These are phyloP conservation scores for Drosophila bocki DNA, from an alignment of 1,140 invertebrate species.

Conservation along the genomic window DNA sequence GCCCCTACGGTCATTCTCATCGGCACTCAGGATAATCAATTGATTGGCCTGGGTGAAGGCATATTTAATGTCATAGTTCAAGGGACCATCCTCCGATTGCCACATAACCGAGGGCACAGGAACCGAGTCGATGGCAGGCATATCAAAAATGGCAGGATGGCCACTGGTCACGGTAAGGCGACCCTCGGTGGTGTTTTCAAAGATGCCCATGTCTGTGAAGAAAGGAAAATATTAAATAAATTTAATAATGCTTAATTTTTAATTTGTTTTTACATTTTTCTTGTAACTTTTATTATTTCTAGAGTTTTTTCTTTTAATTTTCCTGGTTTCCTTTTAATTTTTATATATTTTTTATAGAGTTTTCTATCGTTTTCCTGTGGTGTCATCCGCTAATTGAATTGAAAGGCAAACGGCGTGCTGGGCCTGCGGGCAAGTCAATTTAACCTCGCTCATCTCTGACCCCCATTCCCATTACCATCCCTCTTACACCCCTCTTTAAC, in stretches of 20 bases:
- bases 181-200: conserved; percentile 89
- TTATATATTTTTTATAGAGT: too few relatives aligned
- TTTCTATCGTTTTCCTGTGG: conserved; percentile 15
- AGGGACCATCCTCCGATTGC: conserved; percentile 90
- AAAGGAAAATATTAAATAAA: too few relatives aligned
- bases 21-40: conserved; percentile 92
- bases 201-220: conserved; percentile 92
- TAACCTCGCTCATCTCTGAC: conserved; percentile 37
- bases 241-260: too few relatives aligned
- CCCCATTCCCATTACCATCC: conserved; percentile 10
- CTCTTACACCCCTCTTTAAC: background rate
- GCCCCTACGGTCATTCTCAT: conserved; percentile 89
- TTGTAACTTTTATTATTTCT: background rate
- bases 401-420: conserved; percentile 25
- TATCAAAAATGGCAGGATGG: conserved; percentile 91
- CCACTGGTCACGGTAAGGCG: conserved; percentile 90
- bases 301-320: background rate
- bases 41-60: conserved; percentile 90
- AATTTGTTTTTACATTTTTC: too few relatives aligned
- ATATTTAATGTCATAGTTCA: conserved; percentile 93
- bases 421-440: conserved; percentile 51
- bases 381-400: conserved; percentile 55
- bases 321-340: too few relatives aligned
- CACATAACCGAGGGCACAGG: conserved; percentile 93
- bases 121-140: conserved; percentile 93